Percentiles rank a stretch among this genome's conserved stretches.
phyloP scores from a whole-genome alignment of 2,888 invertebrate species.

The Trissonchulus latispiculum region DNA sequence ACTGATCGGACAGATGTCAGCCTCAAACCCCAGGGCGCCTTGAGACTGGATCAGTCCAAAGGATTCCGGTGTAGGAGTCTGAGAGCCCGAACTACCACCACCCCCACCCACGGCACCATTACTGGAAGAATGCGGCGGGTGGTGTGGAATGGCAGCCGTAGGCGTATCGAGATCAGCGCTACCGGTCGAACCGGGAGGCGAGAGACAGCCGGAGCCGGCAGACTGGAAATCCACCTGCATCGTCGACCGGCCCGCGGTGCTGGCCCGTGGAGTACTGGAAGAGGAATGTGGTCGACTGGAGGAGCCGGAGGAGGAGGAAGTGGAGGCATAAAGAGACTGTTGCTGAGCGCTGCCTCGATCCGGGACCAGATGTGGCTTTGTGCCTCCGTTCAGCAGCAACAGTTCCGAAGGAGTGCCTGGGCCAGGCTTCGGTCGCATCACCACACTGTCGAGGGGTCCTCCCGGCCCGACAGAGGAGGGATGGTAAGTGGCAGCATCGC shows the following conservation, averaged over 20 bases:
- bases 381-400: too few relatives aligned
- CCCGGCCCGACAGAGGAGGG: too few relatives aligned
- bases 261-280: too few relatives aligned
- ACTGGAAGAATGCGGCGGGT: not conserved
- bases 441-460: too few relatives aligned
- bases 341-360: too few relatives aligned
- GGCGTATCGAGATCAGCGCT: not conserved
- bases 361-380: too few relatives aligned
- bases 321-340: too few relatives aligned
- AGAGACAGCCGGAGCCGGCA: not conserved
- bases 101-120: not conserved
- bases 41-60: not conserved
- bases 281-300: too few relatives aligned
- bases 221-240: constrained; percentile 20
- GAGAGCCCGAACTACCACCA: not conserved
- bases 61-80: not conserved
- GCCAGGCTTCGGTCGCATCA: constrained; percentile 2
- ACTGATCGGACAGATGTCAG: constrained; percentile 8
- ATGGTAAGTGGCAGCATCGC: too few relatives aligned
- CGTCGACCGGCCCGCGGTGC: not conserved
- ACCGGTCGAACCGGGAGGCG: not conserved
- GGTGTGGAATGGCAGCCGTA: not conserved
- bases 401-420: too few relatives aligned
- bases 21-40: not conserved
- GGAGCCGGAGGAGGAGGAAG: too few relatives aligned